Base-by-base conservation (phyloP, 2,888 invertebrate genomes). In the Drosophila ustulata region DNA sequence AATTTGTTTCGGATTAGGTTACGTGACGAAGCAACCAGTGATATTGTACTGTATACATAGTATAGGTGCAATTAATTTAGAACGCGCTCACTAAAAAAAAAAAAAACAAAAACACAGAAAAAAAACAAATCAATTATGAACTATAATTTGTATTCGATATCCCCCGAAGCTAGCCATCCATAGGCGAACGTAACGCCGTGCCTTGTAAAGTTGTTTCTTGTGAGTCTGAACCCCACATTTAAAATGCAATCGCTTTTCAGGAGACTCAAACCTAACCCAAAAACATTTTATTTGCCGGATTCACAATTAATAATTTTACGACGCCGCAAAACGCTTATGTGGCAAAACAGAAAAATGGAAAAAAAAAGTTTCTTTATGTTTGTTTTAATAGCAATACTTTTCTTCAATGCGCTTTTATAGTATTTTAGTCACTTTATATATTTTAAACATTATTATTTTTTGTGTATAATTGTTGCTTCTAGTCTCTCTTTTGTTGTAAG, bases 11-110 rank as follows among this genome's bases (percentile, higher is more conserved):
- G 78, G 86, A 81, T 82, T 90, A 91, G 90, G 88, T 89, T 91
- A 90, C 89, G 89, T 89, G 89, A 89, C 88, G 91, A 92, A 92
- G 91, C 92, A 92, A 92, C 91, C 92, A 92, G 92, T 92, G 92
- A 92, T 92, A 92, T 92, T 92, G 92, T 92, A 89, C 92, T 92
- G 88, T 91, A 92, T 92, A 92, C 92, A 89, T 92, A 92, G 92
- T 92, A 92, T 92, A 91, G 90, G 92, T 92, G 90, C 92, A 92
- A 92, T 92, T 92, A 91, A 89, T 91, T 92, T 90, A 91, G 90
- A 89, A 90, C 82, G 88, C 89, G 89, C 89, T 91, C 91, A 90
- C 89, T 89, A 86, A 89, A 78, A 18, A 18, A 18, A 18, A 74
- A 55, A 64, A 57, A 25, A 55, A 77, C 75, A 55, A 64, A 57